phyloP scores from a whole-genome alignment of 1,140 invertebrate species.

The Hesperophylax magnus region DNA sequence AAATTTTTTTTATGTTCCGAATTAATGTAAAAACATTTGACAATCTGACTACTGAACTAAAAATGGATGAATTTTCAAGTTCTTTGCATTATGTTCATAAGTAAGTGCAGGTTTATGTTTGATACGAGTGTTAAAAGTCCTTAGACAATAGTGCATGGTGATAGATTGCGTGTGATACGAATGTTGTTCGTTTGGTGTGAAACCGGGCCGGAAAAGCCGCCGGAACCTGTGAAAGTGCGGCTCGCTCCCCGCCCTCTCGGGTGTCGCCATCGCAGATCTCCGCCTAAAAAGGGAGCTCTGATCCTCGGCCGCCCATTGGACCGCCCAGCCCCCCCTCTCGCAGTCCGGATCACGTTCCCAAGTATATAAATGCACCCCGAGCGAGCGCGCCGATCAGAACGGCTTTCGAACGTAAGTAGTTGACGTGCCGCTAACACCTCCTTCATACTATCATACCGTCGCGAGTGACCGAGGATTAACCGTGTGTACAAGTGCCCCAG shows the following conservation, averaged over 20 bases:
- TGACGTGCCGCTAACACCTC: conserved; percentile 60
- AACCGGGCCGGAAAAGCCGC: conserved; percentile 28
- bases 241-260: conserved; percentile 38
- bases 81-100: too few species aligned
- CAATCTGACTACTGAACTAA: too few species aligned
- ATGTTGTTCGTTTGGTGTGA: background rate
- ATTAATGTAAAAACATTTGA: too few species aligned
- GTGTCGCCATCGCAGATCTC: conserved; percentile 60
- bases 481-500: conserved; percentile 54
- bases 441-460: conserved; percentile 46
- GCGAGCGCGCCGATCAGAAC: conserved; percentile 85
- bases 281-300: conserved; percentile 78
- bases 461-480: conserved; percentile 52
- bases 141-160: too few species aligned
- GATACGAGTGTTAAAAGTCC: too few species aligned
- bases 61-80: too few species aligned
- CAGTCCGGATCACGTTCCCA: conserved; percentile 84
- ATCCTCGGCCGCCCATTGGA: conserved; percentile 65
- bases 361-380: conserved; percentile 85
- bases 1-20: too few species aligned
- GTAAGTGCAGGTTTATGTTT: too few species aligned
- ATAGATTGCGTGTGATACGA: background rate
- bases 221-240: conserved; percentile 33
- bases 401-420: conserved; percentile 86
- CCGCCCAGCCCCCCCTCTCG: conserved; percentile 50